A percentile compares a stretch with the other conserved stretches of the same genome.
phyloP scores from a whole-genome alignment of 2,113 vertebrate genomes.

The Lanius ludovicianus region DNA sequence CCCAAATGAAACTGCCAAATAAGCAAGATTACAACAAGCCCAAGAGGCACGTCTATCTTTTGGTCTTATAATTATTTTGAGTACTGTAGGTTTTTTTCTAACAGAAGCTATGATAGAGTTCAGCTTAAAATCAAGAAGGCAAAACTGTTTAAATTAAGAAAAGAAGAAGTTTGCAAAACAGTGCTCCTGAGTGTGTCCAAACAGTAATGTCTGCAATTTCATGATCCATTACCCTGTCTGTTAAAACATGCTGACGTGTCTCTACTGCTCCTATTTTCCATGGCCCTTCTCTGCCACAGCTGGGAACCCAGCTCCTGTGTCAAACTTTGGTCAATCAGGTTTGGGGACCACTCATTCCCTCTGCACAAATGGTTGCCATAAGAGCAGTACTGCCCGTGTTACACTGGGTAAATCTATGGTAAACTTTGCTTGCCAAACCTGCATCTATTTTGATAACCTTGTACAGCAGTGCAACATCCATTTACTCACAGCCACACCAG shows the following conservation, averaged over 20 bases:
- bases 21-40: slow-evolving; percentile 29
- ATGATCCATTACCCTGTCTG: slow-evolving; percentile 70
- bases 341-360: background rate
- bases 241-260: background rate
- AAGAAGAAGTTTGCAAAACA: slow-evolving; percentile 58
- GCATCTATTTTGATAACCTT: background rate
- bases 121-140: slow-evolving; percentile 29
- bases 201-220: slow-evolving; percentile 61
- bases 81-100: background rate
- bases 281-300: background rate
- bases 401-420: background rate
- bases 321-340: background rate
- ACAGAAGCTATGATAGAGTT: background rate
- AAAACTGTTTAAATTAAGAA: slow-evolving; percentile 46
- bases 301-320: background rate
- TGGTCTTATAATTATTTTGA: slow-evolving; percentile 28
- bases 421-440: background rate
- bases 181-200: slow-evolving; percentile 6
- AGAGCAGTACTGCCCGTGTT: fast-evolving
- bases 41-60: slow-evolving; percentile 23
- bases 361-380: background rate
- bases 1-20: slow-evolving; percentile 36
- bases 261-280: background rate
- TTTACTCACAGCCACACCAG: background rate
- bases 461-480: background rate